These are phyloP conservation scores for Mimachlamys varia DNA, from an alignment of 2,888 invertebrate genomes.

Conservation along the genomic window DNA sequence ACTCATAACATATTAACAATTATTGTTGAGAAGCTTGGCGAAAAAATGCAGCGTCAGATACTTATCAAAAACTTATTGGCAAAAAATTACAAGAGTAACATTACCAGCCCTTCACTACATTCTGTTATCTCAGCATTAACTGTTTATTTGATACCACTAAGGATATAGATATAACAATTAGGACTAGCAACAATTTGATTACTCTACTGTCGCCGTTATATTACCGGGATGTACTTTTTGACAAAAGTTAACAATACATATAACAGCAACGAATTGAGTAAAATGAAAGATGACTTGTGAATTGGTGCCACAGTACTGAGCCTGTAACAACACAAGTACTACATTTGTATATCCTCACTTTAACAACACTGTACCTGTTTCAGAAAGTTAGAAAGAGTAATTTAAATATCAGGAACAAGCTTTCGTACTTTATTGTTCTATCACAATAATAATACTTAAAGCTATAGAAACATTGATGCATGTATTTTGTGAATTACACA, in stretches of 20 bases:
- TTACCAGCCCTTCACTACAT: too few relatives aligned
- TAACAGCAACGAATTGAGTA: conserved; percentile 19
- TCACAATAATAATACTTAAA: neutral
- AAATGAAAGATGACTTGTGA: neutral
- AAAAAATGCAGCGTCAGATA: too few relatives aligned
- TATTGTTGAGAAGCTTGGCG: neutral
- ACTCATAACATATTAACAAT: neutral
- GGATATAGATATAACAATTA: neutral
- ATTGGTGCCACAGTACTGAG: neutral
- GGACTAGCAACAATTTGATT: neutral
- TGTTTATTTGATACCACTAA: neutral
- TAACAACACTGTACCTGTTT: neutral
- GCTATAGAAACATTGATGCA: neutral
- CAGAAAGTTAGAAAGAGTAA: neutral
- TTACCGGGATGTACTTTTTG: neutral
- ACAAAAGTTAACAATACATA: conserved; percentile 2
- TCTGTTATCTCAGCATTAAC: neutral
- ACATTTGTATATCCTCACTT: neutral
- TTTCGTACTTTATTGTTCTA: neutral
- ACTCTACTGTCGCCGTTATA: neutral
- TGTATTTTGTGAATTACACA: neutral
- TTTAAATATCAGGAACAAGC: neutral
- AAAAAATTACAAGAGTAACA: too few relatives aligned
- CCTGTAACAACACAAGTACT: neutral
- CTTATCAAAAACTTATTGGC: too few relatives aligned